These are phyloP conservation scores for Ammodramus savannarum DNA, from an alignment of 2,113 vertebrate species.

Conservation along the genomic window DNA sequence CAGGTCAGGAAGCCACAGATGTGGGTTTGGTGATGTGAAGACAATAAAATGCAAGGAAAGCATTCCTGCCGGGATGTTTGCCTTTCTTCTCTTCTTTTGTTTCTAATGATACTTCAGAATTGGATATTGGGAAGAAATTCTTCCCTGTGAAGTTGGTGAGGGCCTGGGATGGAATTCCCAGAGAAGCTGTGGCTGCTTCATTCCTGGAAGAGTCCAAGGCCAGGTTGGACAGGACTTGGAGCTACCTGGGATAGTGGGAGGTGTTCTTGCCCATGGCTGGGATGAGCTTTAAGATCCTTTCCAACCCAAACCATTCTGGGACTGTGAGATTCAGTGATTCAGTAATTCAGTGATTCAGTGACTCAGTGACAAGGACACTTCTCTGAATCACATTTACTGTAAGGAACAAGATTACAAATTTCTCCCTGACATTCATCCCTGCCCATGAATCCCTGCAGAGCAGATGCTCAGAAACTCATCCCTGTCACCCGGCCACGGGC, in stretches of 20 bases:
- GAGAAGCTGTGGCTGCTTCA: neutral
- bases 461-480: neutral
- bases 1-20: neutral
- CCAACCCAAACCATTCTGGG: neutral
- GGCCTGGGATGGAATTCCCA: neutral
- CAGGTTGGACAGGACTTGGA: accelerated
- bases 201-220: neutral
- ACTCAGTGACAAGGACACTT: neutral
- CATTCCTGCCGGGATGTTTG: neutral
- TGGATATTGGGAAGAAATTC: neutral
- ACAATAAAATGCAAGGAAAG: neutral
- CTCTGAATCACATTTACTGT: neutral
- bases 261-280: neutral
- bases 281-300: neutral
- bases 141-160: neutral
- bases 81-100: neutral
- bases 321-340: neutral
- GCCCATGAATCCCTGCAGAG: neutral
- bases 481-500: accelerated
- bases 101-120: neutral
- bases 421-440: neutral
- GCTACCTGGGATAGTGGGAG: neutral
- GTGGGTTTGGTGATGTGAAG: neutral
- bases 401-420: neutral
- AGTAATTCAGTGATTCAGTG: neutral